Conservation (phyloP, 2,113 vertebrate genomes). For the Galemys pyrenaicus region DNA sequence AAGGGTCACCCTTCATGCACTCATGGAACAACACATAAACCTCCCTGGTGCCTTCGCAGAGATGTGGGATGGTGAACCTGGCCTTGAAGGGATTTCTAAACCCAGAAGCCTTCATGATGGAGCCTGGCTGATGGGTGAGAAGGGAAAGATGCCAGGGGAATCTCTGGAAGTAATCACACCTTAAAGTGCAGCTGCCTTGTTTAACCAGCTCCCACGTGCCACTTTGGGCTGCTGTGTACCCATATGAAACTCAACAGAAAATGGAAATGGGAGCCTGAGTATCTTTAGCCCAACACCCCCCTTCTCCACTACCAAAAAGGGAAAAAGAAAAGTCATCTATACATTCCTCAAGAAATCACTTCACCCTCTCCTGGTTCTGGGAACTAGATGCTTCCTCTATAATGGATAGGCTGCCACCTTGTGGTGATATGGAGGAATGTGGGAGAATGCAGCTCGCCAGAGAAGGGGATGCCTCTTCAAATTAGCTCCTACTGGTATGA, state of each 20-base stretch:
- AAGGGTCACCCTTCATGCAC: not conserved
- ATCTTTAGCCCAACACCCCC: not conserved
- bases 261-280: not conserved
- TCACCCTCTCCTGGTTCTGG: not conserved
- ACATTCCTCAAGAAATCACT: not conserved
- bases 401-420: constrained; percentile 74
- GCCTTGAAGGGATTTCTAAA: not conserved
- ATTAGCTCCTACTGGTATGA: not conserved
- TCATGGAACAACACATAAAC: rapidly evolving
- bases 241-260: not conserved
- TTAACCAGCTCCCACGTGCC: not conserved
- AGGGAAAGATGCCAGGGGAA: not conserved
- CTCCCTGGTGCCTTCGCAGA: not conserved
- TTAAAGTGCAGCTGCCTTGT: not conserved
- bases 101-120: not conserved
- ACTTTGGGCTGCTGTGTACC: too few relatives aligned
- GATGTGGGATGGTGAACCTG: not conserved
- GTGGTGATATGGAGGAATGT: not conserved
- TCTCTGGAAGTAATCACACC: not conserved
- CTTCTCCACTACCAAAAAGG: not conserved
- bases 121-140: not conserved
- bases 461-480: not conserved
- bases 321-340: not conserved
- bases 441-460: not conserved
- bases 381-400: not conserved